Evolutionary conservation across 2,888 invertebrate genomes (phyloP).

Genomic region (Yponomeuta malinellus): DNA sequence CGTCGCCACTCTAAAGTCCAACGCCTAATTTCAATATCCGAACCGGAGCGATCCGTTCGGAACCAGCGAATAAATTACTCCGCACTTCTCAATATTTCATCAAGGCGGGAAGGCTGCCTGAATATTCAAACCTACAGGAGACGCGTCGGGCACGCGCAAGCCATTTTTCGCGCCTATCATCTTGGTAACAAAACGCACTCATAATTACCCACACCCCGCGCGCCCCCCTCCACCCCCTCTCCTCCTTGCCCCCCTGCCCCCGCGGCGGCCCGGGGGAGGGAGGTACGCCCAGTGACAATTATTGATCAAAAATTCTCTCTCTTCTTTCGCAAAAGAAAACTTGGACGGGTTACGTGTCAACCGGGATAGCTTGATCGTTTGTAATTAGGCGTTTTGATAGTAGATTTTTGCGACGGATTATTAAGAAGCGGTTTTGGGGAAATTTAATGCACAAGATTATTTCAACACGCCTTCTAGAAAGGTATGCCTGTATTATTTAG

Average conservation of each 20-base stretch:
- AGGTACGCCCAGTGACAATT: conserved; percentile 79
- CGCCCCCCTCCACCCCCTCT: conserved; percentile 35
- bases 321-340: conserved; percentile 77
- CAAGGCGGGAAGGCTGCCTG: conserved; percentile 67
- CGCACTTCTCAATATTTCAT: conserved; percentile 74
- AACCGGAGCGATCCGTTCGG: conserved; percentile 64
- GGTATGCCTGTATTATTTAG: too few relatives aligned
- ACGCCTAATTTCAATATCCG: conserved; percentile 75
- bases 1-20: conserved; percentile 64
- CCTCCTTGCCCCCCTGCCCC: conserved; percentile 25
- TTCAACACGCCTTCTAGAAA: too few relatives aligned
- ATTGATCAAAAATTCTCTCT: conserved; percentile 82
- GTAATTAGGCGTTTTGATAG: conserved; percentile 57
- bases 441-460: too few relatives aligned
- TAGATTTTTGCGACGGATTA: conserved; percentile 19
- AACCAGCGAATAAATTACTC: conserved; percentile 72
- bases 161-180: conserved; percentile 77
- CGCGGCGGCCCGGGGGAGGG: conserved; percentile 30
- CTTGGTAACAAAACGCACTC: conserved; percentile 77
- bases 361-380: conserved; percentile 62
- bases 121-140: conserved; percentile 75
- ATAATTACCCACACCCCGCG: conserved; percentile 67
- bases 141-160: conserved; percentile 75
- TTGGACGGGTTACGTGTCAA: conserved; percentile 76
- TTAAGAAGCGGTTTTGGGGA: too few relatives aligned